These are phyloP conservation scores for Camelus dromedarius DNA, from an alignment of 2,113 vertebrate genomes.

Conservation along the genomic window DNA sequence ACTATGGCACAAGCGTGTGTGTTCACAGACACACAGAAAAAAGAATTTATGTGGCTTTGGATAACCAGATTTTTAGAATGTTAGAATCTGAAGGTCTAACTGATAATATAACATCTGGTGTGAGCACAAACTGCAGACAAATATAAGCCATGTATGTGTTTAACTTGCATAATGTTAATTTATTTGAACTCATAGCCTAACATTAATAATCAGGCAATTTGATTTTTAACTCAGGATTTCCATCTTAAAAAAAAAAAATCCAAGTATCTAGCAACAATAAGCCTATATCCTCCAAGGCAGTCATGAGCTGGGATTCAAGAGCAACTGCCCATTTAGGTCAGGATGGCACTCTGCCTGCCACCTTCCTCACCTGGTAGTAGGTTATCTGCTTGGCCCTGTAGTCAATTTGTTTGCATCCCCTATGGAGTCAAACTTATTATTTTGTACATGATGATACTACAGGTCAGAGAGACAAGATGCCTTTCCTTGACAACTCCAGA, in stretches of 20 bases:
- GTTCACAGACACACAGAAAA: background rate
- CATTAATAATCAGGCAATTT: background rate
- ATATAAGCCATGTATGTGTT: background rate
- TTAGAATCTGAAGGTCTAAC: background rate
- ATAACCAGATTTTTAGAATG: background rate
- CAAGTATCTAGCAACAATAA: background rate
- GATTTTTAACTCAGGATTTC: background rate
- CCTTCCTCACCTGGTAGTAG: background rate
- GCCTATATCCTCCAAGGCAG: background rate
- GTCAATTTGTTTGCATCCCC: background rate
- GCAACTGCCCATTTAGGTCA: background rate
- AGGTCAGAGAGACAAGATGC: background rate
- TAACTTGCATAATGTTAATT: background rate
- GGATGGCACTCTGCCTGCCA: background rate
- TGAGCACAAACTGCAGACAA: background rate
- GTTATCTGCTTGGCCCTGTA: background rate
- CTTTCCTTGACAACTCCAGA: background rate
- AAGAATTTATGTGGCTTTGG: background rate
- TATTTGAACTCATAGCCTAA: background rate
- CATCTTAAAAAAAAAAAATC: background rate
- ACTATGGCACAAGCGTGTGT: background rate
- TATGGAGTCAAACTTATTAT: background rate
- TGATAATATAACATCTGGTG: background rate
- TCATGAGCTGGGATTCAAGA: background rate
- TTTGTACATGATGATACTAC: background rate